Evolutionary conservation across 2,797 vertebrate species (phyloP).

Genomic region (Danionella dracula): DNA sequence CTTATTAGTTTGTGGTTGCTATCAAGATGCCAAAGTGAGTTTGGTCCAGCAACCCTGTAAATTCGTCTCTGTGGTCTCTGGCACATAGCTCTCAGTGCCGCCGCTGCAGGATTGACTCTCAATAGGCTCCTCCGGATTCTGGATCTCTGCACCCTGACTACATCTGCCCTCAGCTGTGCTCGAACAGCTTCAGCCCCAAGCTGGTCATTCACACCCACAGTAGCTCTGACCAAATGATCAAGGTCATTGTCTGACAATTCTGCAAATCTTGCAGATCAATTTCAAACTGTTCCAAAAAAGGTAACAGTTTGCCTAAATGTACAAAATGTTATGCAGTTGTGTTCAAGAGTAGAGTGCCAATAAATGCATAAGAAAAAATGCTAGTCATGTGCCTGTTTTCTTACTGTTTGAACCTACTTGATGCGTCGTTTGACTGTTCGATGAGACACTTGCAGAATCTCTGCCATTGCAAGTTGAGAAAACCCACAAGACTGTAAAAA

Average conservation of each 20-base stretch:
- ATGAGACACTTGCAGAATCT: background rate
- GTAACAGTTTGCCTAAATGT: no score
- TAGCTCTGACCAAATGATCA: background rate
- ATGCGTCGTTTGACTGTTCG: background rate
- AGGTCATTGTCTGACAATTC: background rate
- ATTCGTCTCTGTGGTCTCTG: background rate
- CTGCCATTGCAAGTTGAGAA: background rate
- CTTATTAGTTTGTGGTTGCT: conserved; percentile 2
- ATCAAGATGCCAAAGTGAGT: conserved; percentile 5
- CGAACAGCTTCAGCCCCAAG: background rate
- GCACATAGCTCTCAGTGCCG: background rate
- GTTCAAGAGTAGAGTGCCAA: no score
- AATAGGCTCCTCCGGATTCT: background rate
- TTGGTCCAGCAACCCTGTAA: background rate
- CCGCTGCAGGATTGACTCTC: background rate
- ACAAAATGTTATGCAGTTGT: no score
- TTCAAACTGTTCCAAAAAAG: no score
- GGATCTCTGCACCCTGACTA: background rate
- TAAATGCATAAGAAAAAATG: no score
- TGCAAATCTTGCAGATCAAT: background rate
- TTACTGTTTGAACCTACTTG: background rate
- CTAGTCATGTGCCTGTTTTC: no score
- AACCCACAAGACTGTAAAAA: background rate
- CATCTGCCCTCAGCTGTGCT: background rate
- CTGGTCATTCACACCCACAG: background rate